phyloP scores from a whole-genome alignment of 2,888 invertebrate species.

The Synanthedon vespiformis region DNA sequence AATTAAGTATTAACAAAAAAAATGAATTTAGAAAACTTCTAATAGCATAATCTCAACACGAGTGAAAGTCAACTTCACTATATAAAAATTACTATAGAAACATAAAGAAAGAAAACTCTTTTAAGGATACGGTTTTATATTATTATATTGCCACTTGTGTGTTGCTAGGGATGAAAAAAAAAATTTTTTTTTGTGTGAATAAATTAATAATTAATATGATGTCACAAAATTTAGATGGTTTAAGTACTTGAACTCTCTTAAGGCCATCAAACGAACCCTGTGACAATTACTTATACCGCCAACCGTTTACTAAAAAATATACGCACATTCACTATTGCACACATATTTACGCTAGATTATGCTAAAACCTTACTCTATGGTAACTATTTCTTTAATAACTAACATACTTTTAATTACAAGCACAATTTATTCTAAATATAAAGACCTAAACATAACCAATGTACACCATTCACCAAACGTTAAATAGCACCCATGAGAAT shows the following conservation, averaged over 20 bases:
- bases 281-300: conserved; percentile 28
- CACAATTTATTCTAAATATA: conserved; percentile 12
- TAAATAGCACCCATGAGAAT: conserved; percentile 67
- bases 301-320: background rate
- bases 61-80: conserved; percentile 7
- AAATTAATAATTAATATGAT: too few relatives aligned
- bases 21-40: conserved; percentile 18
- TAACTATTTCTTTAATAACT: conserved; percentile 44
- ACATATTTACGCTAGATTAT: conserved; percentile 38
- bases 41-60: conserved; percentile 56
- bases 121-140: too few relatives aligned
- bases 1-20: conserved; percentile 42
- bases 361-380: conserved; percentile 47
- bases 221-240: conserved; percentile 10
- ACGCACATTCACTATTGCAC: conserved; percentile 11
- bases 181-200: too few relatives aligned
- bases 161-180: too few relatives aligned
- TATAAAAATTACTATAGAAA: background rate
- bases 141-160: too few relatives aligned
- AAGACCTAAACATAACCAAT: conserved; percentile 16
- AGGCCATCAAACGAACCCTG: conserved; percentile 44
- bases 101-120: too few relatives aligned
- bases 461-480: conserved; percentile 55
- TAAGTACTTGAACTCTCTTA: conserved; percentile 31
- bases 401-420: conserved; percentile 19